Conservation (phyloP, 2,888 invertebrate genomes). For the Tetragnatha montana region DNA sequence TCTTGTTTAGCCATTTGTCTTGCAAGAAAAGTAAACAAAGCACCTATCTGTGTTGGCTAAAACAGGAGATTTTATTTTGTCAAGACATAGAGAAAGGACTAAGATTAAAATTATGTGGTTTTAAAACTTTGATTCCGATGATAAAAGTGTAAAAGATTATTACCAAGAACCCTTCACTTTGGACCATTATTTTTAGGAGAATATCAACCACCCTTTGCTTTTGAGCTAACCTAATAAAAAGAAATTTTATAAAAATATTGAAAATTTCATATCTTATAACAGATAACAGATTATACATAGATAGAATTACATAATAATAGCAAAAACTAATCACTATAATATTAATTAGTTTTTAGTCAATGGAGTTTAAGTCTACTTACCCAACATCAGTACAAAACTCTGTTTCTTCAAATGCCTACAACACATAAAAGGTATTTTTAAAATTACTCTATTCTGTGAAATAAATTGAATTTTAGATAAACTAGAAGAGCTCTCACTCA, state of each 20-base stretch:
- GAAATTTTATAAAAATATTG: not conserved
- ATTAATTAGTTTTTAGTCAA: not conserved
- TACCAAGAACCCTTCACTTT: slow-evolving; percentile 82
- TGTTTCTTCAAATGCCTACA: slow-evolving; percentile 85
- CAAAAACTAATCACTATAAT: not conserved
- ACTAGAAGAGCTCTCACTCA: slow-evolving; percentile 37
- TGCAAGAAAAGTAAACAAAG: slow-evolving; percentile 82
- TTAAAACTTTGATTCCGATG: too few relatives aligned
- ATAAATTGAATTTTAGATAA: not conserved
- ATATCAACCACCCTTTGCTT: slow-evolving; percentile 87
- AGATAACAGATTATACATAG: too few relatives aligned
- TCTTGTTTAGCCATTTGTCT: slow-evolving; percentile 80
- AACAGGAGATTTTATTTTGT: slow-evolving; percentile 52
- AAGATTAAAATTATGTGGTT: not conserved
- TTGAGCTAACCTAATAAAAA: slow-evolving; percentile 76
- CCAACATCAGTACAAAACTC: slow-evolving; percentile 83
- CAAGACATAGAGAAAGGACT: too few relatives aligned
- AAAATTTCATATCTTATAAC: not conserved
- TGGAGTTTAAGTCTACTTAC: slow-evolving; percentile 72
- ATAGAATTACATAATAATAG: not conserved
- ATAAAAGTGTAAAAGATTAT: slow-evolving; percentile 74
- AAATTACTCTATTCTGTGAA: not conserved
- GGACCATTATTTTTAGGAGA: slow-evolving; percentile 84
- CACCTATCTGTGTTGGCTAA: slow-evolving; percentile 81
- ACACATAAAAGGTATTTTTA: not conserved